A percentile compares a stretch with the other conserved stretches of the same genome.
phyloP scores from a whole-genome alignment of 2,888 invertebrate genomes.

The Steinernema carpocapsae region DNA sequence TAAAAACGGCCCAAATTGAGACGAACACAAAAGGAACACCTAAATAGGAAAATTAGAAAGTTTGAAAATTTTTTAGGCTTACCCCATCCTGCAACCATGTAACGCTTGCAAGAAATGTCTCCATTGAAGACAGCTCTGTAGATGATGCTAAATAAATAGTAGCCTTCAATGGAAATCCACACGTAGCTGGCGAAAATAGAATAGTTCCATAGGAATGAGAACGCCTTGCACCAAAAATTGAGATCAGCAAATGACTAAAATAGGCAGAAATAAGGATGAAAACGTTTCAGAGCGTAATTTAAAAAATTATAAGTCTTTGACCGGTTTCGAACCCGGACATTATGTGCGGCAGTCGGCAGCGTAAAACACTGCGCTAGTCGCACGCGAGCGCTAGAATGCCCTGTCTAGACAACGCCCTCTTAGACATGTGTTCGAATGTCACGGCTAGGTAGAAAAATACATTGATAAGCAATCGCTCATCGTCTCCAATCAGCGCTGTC shows the following conservation, averaged over 20 bases:
- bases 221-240: constrained; percentile 32
- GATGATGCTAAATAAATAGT: constrained; percentile 37
- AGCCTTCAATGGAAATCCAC: constrained; percentile 36
- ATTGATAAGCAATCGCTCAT: too few relatives aligned
- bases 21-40: constrained; percentile 21
- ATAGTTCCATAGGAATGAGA: constrained; percentile 36
- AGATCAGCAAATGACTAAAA: neutral
- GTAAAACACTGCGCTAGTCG: too few relatives aligned
- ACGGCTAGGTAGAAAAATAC: too few relatives aligned
- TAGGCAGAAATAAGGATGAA: neutral
- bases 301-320: too few relatives aligned
- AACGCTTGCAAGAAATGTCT: constrained; percentile 27
- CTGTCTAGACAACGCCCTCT: too few relatives aligned
- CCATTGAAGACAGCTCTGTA: constrained; percentile 36
- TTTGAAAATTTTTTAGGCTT: neutral
- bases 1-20: constrained; percentile 4
- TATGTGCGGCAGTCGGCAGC: too few relatives aligned
- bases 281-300: too few relatives aligned
- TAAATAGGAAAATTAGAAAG: neutral
- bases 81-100: constrained; percentile 37
- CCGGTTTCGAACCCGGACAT: too few relatives aligned
- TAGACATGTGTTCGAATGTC: too few relatives aligned
- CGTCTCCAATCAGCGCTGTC: too few relatives aligned
- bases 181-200: constrained; percentile 36
- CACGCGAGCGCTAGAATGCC: too few relatives aligned